Base-by-base conservation (phyloP, 2,113 vertebrate genomes). In the Laticauda laticaudata region DNA sequence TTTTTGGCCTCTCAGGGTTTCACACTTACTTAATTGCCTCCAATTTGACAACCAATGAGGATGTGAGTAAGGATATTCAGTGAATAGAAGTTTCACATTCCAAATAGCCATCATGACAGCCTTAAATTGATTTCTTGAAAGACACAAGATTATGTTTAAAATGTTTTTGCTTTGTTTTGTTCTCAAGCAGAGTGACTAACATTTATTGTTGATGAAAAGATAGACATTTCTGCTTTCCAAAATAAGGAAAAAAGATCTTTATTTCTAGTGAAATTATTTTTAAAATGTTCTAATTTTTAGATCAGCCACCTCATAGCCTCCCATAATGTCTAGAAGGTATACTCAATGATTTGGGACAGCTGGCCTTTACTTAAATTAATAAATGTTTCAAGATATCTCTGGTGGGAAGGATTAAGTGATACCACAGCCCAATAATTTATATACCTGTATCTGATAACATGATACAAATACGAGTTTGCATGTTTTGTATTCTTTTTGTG, bases 1-100 rank as follows among this genome's bases (percentile, higher is more conserved):
- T 99, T 97, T 95, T 99, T 97, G 99, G 99, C 97, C 99, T 99
- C 97, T 99, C 99, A 97, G 99, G 99, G 97, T 99, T 99, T 97
- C 99, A 99, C 97, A 99, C 99, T 53, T 99, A 99, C 2, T 98
- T 99, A 91, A 98, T 99, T 18, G 99, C 99, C 97, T 99, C 99
- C 95, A 99, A 99, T 97, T 98, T 99, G 97, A 99, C 99, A 14
- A 99, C 99, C 0, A 99, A 99, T 0, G 99, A 99, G 97, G 99
- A 99, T 1, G 99, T 99, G 95, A 99, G 98, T 98, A 94, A 89
- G 23, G 54, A 45, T n/a, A 69, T 23, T 21, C 81, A 87, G 10
- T 87, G 69, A 34, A n/a, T 20, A 20, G 21, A 81, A 85, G 34
- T 61, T 14, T 34, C 39, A 53, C 53, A 39, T 90, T 54, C 88